Evolutionary conservation across 2,888 invertebrate species (phyloP).

Genomic region (Bombyx huttoni): DNA sequence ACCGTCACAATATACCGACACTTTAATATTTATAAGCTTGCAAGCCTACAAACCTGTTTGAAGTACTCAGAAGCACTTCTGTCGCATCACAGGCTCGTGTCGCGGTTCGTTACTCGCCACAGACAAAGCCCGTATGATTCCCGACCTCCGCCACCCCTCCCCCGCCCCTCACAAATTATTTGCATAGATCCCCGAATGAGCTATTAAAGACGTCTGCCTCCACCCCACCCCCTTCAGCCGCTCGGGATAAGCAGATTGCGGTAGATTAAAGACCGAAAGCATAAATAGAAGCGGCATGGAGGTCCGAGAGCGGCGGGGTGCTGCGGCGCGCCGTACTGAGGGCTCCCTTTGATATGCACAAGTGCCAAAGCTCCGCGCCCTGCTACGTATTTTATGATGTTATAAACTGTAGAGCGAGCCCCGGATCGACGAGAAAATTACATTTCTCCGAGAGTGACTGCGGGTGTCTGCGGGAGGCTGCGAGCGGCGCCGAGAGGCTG

Average conservation of each 20-base stretch:
- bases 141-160: constrained; percentile 41
- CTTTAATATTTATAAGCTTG: constrained; percentile 62
- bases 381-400: constrained; percentile 53
- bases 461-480: not conserved
- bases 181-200: constrained; percentile 71
- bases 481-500: constrained; percentile 11
- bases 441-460: constrained; percentile 53
- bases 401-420: constrained; percentile 34
- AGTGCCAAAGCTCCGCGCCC: constrained; percentile 49
- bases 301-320: not conserved
- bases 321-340: constrained; percentile 42
- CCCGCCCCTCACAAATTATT: constrained; percentile 57
- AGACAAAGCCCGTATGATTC: constrained; percentile 70
- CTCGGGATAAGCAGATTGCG: constrained; percentile 69
- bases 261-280: constrained; percentile 70
- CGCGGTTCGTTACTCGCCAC: constrained; percentile 62
- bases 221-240: constrained; percentile 17
- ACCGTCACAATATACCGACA: constrained; percentile 20
- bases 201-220: constrained; percentile 68
- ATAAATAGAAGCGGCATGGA: constrained; percentile 42
- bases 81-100: constrained; percentile 61
- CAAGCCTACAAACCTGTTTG: constrained; percentile 51
- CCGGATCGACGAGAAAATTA: constrained; percentile 64
- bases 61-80: constrained; percentile 55
- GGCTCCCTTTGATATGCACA: constrained; percentile 47